Evolutionary conservation across 2,113 vertebrate species (phyloP), one percentile per base, ranked within the genome.

Genomic region (Vimba vimba): DNA sequence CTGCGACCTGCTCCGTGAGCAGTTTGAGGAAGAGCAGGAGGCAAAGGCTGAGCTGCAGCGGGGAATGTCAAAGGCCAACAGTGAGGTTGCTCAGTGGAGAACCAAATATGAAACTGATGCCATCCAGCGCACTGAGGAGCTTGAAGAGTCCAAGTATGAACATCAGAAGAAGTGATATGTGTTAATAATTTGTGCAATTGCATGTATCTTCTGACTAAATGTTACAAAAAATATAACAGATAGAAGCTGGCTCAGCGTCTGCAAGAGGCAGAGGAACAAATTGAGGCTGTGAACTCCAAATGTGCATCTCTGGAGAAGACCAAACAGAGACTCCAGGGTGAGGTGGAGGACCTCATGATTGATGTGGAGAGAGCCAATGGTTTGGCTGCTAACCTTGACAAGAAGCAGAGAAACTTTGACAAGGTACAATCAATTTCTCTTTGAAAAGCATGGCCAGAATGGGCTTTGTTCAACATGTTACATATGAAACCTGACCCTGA

Each of bases 371-470:
- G 55, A 21, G 90, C 94, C 59, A 91, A 92, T 84, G 85, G 88
- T 0, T 87, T 93, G 85, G 93, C 92, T 0, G 87, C 91, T 59
- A 64, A 90, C 50, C 91, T 94, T 62, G 94, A 95, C 90, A 95
- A 94, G 89, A 95, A 94, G 62, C 93, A 95, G 90, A 93, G 91
- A 85, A 94, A 93, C 89, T 94, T 95, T 0, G 93, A 95, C 76
- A 95, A 95, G 94, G 94, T 94, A 50, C 33, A 45, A 45, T 2
- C 2, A 9, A 2, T 45, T 50, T 50, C 47, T 4, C 47, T 15
- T 50, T 13, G 3, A 39, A 6, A 17, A 6, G 52, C 30, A 33
- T 33, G 30, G 30, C 30, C 30, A 33, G 30, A 33, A 33, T 33
- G 30, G 30, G 30, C 30, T 33, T 30, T 33, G 30, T 55, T 52